These are phyloP conservation scores for Phacellophora camtschatica DNA, from an alignment of 30 jellyfish, hydroid and myxozoan species.

Conservation along the genomic window DNA sequence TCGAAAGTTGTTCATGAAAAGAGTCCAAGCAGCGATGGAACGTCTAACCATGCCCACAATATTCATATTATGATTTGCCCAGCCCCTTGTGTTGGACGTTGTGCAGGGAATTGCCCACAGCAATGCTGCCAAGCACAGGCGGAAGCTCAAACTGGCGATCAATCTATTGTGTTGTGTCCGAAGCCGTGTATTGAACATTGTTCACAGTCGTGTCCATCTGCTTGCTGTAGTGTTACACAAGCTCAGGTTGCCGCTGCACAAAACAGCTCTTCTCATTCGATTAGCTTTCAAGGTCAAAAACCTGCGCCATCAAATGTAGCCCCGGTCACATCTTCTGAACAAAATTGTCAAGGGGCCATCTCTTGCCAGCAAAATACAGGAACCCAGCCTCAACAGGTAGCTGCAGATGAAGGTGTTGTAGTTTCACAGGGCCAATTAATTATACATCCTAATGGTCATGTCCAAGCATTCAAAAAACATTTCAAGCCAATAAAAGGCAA, in stretches of 20 bases:
- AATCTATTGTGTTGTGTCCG: slow-evolving; percentile 41
- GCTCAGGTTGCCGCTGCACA: slow-evolving; percentile 52
- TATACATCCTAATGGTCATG: slow-evolving; percentile 65
- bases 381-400: background rate
- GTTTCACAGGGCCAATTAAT: slow-evolving; percentile 45
- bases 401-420: slow-evolving; percentile 24
- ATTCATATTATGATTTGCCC: slow-evolving; percentile 53
- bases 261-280: slow-evolving; percentile 32
- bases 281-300: slow-evolving; percentile 22
- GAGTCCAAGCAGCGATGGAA: background rate
- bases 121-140: slow-evolving; percentile 70
- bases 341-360: background rate
- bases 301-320: background rate
- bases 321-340: background rate
- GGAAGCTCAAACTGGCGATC: slow-evolving; percentile 16
- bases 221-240: slow-evolving; percentile 49
- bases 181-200: slow-evolving; percentile 52
- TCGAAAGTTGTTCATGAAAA: slow-evolving; percentile 23
- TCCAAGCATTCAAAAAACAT: slow-evolving; percentile 35
- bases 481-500: background rate
- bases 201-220: slow-evolving; percentile 32
- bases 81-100: slow-evolving; percentile 63
- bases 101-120: slow-evolving; percentile 75
- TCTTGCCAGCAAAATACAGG: slow-evolving; percentile 17
- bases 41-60: slow-evolving; percentile 6